phyloP scores from a whole-genome alignment of 2,797 vertebrate genomes.

The Notolepis coatsorum region DNA sequence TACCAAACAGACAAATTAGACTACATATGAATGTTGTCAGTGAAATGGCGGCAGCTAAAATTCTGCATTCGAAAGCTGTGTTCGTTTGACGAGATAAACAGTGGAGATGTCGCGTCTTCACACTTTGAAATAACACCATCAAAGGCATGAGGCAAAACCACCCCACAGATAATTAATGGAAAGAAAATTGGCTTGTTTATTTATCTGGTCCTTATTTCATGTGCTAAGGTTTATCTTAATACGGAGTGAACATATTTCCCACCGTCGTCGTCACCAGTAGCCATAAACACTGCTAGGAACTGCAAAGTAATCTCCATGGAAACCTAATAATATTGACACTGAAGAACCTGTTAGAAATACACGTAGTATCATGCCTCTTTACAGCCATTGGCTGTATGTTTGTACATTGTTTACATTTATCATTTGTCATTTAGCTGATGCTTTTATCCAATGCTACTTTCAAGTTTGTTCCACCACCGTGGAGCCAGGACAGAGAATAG shows the following conservation, averaged over 20 bases:
- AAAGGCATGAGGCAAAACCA: constrained; percentile 53
- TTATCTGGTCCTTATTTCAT: constrained; percentile 27
- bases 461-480: too few species aligned
- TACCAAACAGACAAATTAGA: constrained; percentile 52
- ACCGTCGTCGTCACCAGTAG: neutral
- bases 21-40: constrained; percentile 66
- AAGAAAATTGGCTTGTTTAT: constrained; percentile 61
- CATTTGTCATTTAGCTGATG: too few species aligned
- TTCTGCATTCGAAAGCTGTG: constrained; percentile 38
- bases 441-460: too few species aligned
- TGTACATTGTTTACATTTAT: too few species aligned
- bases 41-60: constrained; percentile 55
- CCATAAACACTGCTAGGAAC: neutral
- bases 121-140: constrained; percentile 67
- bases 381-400: too few species aligned
- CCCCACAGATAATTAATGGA: constrained; percentile 50
- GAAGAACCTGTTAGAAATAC: too few species aligned
- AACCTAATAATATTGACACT: too few species aligned
- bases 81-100: constrained; percentile 53
- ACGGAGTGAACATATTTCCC: constrained; percentile 22
- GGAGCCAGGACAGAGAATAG: too few species aligned
- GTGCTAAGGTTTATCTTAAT: constrained; percentile 22
- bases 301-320: neutral
- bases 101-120: constrained; percentile 46
- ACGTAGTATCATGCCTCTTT: too few species aligned